phyloP scores from a whole-genome alignment of 2,888 invertebrate species.

The Drosophila dives region DNA sequence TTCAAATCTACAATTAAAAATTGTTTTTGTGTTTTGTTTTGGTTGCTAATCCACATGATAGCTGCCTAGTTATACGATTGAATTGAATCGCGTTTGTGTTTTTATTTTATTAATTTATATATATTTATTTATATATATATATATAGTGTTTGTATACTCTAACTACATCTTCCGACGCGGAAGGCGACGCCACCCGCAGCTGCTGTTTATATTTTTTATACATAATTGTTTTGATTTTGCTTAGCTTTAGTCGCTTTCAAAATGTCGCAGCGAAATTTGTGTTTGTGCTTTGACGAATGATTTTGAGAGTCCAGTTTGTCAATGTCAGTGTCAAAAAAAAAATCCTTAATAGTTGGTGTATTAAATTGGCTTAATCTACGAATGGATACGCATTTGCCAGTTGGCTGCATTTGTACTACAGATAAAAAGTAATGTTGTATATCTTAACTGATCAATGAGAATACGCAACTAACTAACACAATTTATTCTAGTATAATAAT shows the following conservation, averaged over 20 bases:
- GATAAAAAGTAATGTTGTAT: neutral
- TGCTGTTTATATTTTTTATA: conserved; percentile 18
- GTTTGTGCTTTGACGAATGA: conserved; percentile 3
- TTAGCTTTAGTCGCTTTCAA: conserved; percentile 36
- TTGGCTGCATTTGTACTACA: neutral
- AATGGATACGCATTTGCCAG: conserved; percentile 3
- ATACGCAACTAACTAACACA: neutral
- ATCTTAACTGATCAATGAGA: neutral
- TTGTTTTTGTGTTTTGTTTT: conserved; percentile 20
- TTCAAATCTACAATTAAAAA: conserved; percentile 30
- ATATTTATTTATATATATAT: conserved; percentile 7
- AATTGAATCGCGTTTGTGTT: conserved; percentile 24
- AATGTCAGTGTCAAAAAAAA: conserved; percentile 70
- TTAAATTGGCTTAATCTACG: conserved; percentile 24
- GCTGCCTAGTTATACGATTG: conserved; percentile 28
- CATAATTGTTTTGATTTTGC: conserved; percentile 12
- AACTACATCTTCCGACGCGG: conserved; percentile 75
- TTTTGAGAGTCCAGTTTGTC: conserved; percentile 63
- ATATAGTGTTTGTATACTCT: conserved; percentile 30
- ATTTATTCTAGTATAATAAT: conserved; percentile 3
- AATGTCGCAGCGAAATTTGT: conserved; percentile 66
- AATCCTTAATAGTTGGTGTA: conserved; percentile 64
- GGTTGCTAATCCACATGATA: conserved; percentile 17
- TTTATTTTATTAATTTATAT: conserved; percentile 22
- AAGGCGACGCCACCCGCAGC: conserved; percentile 60